Conservation (phyloP, 2,113 vertebrate genomes). For the Nothocercus julius region DNA sequence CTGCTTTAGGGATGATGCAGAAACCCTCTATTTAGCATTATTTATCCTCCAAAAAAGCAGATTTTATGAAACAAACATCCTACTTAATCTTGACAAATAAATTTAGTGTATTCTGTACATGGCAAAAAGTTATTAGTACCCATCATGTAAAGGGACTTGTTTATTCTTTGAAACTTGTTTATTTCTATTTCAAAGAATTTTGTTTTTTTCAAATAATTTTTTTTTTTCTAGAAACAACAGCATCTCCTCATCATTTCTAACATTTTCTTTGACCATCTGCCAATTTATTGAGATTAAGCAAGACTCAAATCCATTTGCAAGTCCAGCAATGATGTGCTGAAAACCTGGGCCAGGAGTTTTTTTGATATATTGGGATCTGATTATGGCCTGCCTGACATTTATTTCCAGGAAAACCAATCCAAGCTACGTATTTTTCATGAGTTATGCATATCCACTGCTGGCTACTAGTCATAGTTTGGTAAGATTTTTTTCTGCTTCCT, state of each 20-base stretch:
- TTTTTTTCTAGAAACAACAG: not conserved
- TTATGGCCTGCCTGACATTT: not conserved
- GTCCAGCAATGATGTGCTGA: rapidly evolving
- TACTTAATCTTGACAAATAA: rapidly evolving
- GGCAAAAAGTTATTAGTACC: not conserved
- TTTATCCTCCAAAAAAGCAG: not conserved
- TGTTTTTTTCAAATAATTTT: too few relatives aligned
- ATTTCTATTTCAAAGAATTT: too few relatives aligned
- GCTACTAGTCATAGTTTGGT: not conserved
- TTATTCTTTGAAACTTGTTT: not conserved
- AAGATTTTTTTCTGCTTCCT: not conserved
- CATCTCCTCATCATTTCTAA: not conserved
- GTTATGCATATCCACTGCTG: not conserved
- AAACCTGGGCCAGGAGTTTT: rapidly evolving
- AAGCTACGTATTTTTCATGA: not conserved
- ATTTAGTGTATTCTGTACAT: not conserved
- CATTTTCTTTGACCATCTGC: not conserved
- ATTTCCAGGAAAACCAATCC: not conserved
- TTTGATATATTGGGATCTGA: not conserved
- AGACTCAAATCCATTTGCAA: not conserved
- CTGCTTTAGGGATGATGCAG: not conserved
- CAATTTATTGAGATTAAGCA: rapidly evolving
- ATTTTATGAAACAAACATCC: not conserved
- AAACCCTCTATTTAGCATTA: not conserved
- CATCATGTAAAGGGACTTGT: rapidly evolving